phyloP scores from a whole-genome alignment of 2,888 invertebrate species.

The Vanessa cardui region DNA sequence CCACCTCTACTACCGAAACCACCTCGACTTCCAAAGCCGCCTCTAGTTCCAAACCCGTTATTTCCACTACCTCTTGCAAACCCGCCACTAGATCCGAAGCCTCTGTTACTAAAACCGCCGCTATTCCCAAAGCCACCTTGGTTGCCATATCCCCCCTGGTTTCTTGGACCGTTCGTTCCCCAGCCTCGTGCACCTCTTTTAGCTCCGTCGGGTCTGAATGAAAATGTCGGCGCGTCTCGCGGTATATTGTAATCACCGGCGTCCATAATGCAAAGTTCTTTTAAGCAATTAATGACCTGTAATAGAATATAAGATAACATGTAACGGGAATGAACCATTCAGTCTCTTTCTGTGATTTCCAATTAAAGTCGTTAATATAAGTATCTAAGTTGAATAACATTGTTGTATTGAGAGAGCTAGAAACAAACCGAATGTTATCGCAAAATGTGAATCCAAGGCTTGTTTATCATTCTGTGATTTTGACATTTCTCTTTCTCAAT shows the following conservation, averaged over 20 bases:
- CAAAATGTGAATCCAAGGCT: too few species aligned
- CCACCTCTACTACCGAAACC: slow-evolving; percentile 42
- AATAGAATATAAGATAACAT: slow-evolving; percentile 41
- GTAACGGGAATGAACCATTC: background rate
- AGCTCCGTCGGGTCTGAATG: slow-evolving; percentile 75
- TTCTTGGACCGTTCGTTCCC: slow-evolving; percentile 3
- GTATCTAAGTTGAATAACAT: too few species aligned
- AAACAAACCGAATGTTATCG: too few species aligned
- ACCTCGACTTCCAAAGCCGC: slow-evolving; percentile 46
- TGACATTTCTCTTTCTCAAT: too few species aligned
- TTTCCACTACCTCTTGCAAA: slow-evolving; percentile 22
- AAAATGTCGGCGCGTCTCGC: slow-evolving; percentile 74
- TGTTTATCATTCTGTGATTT: too few species aligned
- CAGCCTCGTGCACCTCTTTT: slow-evolving; percentile 67
- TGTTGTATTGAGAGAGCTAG: too few species aligned
- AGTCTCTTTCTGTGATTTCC: too few species aligned
- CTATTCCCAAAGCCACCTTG: slow-evolving; percentile 42
- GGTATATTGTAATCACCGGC: slow-evolving; percentile 89
- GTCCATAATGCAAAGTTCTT: slow-evolving; percentile 88
- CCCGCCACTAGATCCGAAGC: slow-evolving; percentile 44
- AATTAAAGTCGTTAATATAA: too few species aligned
- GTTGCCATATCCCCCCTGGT: slow-evolving; percentile 45
- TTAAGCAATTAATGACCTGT: slow-evolving; percentile 86
- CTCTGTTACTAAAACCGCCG: slow-evolving; percentile 26
- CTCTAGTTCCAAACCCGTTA: slow-evolving; percentile 39